Conservation (phyloP, 2,797 vertebrate genomes). For the Nannoperca obscura region DNA sequence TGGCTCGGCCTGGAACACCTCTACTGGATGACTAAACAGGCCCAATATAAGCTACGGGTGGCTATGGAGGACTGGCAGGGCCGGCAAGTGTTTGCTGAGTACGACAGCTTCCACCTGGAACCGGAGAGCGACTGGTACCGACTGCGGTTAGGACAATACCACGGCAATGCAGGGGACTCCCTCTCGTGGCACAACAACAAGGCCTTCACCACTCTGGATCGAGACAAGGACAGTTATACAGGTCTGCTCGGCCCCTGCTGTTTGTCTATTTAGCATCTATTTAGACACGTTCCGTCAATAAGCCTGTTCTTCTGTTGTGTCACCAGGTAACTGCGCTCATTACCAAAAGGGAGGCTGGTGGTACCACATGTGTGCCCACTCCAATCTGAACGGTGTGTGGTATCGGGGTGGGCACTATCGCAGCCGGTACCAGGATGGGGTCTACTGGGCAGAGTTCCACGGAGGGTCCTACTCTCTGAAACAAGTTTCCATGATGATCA, state of each 20-base stretch:
- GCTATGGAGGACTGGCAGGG: constrained; percentile 93
- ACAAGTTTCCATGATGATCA: constrained; percentile 91
- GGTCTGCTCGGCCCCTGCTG: constrained; percentile 73
- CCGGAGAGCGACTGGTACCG: constrained; percentile 92
- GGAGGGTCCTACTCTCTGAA: constrained; percentile 93
- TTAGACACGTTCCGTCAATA: neutral
- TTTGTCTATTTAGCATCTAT: neutral
- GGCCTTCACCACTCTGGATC: constrained; percentile 93
- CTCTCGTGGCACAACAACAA: constrained; percentile 95
- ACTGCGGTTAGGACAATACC: constrained; percentile 90
- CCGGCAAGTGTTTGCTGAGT: constrained; percentile 88
- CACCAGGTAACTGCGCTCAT: constrained; percentile 92
- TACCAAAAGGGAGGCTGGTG: constrained; percentile 96
- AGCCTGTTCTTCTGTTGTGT: constrained; percentile 25
- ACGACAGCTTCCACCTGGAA: constrained; percentile 89
- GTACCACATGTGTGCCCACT: constrained; percentile 95
- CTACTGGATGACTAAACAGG: constrained; percentile 89
- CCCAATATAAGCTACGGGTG: constrained; percentile 87
- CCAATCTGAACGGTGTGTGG: constrained; percentile 94
- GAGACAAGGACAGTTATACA: constrained; percentile 90
- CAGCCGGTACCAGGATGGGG: constrained; percentile 92
- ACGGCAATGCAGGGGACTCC: constrained; percentile 91
- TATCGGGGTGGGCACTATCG: constrained; percentile 93
- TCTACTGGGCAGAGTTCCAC: constrained; percentile 94
- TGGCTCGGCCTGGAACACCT: constrained; percentile 93